Evolutionary conservation across 2,888 invertebrate species (phyloP), one percentile per base, ranked within the genome.

Genomic region (Polietes domitor): DNA sequence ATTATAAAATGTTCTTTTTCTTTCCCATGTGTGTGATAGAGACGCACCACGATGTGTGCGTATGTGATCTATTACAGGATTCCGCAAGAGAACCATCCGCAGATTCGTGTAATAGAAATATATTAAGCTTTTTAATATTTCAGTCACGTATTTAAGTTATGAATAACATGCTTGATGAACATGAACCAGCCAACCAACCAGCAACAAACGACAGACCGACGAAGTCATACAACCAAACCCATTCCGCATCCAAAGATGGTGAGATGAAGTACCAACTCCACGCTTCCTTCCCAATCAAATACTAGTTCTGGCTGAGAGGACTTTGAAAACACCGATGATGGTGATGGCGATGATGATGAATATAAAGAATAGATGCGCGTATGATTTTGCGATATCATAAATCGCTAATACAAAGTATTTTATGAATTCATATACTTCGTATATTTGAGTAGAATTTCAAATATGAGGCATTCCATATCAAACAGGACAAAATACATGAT

Each of bases 161-260:
- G 72, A 76, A 82, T 72, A 58, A 37, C 55, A 79, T 17, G 17
- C 37, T 37, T 82, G 78, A 78, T 72, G 68, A 68, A 68, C n/a
- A n/a, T n/a, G n/a, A n/a, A n/a, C n/a, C n/a, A n/a, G n/a, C 47
- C 47, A 47, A 47, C n/a, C n/a, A 47, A 47, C 2, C n/a, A 2
- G n/a, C 47, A 55, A n/a, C n/a, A n/a, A n/a, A n/a, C n/a, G n/a
- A n/a, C n/a, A n/a, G n/a, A n/a, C n/a, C n/a, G n/a, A n/a, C 53
- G 26, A 26, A 26, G 58, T 12, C 3, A 58, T 58, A 3, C 15
- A 1, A 2, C 47, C 47, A 2, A 1, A 2, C 47, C 47, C 15
- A 47, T n/a, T n/a, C 1, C 10, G 24, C 28, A 32, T 9, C 4
- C 28, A 28, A 61, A n/a, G 61, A n/a, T 28, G 61, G 1, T 61